Percentiles rank a stretch among this genome's conserved stretches.
These are phyloP conservation scores for Amiota minor DNA, from an alignment of 2,888 invertebrate genomes.

Conservation along the genomic window DNA sequence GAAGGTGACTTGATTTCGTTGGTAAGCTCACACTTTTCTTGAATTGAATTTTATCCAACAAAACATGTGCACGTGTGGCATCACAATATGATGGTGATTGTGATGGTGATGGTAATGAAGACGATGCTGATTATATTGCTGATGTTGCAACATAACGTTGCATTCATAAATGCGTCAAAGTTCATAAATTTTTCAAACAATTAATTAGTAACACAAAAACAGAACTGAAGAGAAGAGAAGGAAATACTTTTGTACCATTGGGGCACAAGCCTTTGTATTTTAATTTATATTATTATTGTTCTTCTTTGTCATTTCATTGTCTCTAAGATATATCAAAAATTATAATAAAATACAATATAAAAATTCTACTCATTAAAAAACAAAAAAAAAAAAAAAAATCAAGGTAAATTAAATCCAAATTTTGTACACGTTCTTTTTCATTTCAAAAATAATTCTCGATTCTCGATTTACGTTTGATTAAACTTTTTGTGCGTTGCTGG, in stretches of 20 bases:
- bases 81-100: background rate
- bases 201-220: conserved; percentile 21
- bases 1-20: conserved; percentile 21
- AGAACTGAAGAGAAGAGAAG: background rate
- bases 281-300: no score
- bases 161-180: conserved; percentile 30
- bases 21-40: background rate
- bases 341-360: no score
- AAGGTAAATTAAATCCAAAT: no score
- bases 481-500: no score
- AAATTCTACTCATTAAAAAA: no score
- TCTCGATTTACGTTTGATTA: no score
- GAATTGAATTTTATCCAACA: no score
- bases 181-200: conserved; percentile 28
- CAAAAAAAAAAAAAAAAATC: no score
- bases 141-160: background rate
- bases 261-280: background rate
- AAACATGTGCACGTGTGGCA: conserved; percentile 13
- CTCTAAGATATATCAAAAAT: no score
- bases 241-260: background rate
- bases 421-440: no score
- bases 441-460: no score
- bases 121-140: background rate
- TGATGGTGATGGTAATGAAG: background rate
- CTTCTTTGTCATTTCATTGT: no score